Evolutionary conservation across 2,113 vertebrate genomes (phyloP), one percentile per base, ranked within the genome.

Genomic region (Xenopus laevis): DNA sequence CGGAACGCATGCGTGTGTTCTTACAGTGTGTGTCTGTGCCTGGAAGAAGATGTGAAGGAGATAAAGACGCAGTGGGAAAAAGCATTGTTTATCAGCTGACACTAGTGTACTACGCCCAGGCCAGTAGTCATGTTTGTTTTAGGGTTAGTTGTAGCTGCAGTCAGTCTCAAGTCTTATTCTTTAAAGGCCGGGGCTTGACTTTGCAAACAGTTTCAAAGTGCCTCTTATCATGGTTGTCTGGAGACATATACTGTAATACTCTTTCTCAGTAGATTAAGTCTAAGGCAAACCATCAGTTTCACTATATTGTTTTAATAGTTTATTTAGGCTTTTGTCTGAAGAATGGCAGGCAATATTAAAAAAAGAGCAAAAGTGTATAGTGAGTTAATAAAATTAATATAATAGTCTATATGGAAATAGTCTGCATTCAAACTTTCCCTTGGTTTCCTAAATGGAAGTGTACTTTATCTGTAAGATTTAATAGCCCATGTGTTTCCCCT

Each of bases 61-160:
- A 64, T 77, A 44, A 70, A 64, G 63, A 64, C 50, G 52, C 67
- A 70, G 59, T 57, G 20, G 61, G 33, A 70, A 62, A 68, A 40
- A 33, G n/a, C 73, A 53, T 68, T 55, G 73, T 69, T 59, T 15
- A 46, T 63, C 74, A 70, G 45, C 66, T 63, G 74, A 64, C 74
- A 46, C n/a, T 23, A 64, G 33, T 70, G 23, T 77, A 64, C 50
- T 44, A 59, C 13, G 23, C 20, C 10, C 12, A 13, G 63, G 52
- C 63, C 71, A 66, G 15, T 52, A 72, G 46, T 57, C 33, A 20
- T 69, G 73, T 75, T 75, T 75, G 27, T 30, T 63, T 75, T 69
- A 16, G 57, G 47, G 57, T 40, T 13, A 63, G 18, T 10, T 58
- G 57, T 40, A 40, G 33, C 33, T 40, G 33, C 33, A 40, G 2